Evolutionary conservation across 2,113 vertebrate genomes (phyloP).

Genomic region (Choloepus hoffmanni): DNA sequence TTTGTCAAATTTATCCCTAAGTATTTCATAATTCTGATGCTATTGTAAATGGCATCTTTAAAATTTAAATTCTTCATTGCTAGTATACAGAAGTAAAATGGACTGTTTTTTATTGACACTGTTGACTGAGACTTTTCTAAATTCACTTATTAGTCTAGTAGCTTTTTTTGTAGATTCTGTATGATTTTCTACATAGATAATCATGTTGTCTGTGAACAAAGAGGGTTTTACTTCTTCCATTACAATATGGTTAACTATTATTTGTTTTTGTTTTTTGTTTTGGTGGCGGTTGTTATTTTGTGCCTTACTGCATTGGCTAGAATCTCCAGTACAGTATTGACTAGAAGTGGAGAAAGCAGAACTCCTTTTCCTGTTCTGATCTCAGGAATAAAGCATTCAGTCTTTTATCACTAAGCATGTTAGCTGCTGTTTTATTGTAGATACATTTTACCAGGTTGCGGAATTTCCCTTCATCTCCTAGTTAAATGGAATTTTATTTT

Average conservation of each 20-base stretch:
- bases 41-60: background rate
- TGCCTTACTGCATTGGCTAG: too few species aligned
- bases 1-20: background rate
- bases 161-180: background rate
- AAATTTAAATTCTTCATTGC: background rate
- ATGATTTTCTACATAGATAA: background rate
- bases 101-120: background rate
- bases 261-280: background rate
- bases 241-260: background rate
- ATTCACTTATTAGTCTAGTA: background rate
- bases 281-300: too few species aligned
- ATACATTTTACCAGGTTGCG: too few species aligned
- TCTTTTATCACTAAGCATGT: background rate
- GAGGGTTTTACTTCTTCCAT: too few species aligned
- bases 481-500: too few species aligned
- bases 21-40: background rate
- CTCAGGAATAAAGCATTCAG: too few species aligned
- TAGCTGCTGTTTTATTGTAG: too few species aligned
- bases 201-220: background rate
- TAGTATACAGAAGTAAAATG: background rate
- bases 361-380: background rate
- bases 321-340: too few species aligned
- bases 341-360: background rate
- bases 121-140: background rate
- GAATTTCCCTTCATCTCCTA: too few species aligned